phyloP scores from a whole-genome alignment of 2,888 invertebrate genomes.

The Norana najaformis region DNA sequence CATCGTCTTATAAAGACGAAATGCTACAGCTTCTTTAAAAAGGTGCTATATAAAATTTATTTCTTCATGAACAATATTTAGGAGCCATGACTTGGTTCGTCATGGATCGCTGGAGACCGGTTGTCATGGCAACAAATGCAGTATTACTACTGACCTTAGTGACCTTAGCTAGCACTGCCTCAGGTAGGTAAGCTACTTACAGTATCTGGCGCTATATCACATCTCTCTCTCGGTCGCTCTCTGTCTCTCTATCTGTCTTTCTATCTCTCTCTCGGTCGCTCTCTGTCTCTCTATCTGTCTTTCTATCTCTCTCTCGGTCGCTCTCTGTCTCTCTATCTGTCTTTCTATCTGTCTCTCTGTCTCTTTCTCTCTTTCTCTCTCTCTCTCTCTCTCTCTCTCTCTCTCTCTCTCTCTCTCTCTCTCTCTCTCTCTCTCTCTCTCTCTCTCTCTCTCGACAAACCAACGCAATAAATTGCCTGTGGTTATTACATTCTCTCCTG shows the following conservation, averaged over 20 bases:
- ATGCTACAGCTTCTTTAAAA: too few species aligned
- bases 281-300: background rate
- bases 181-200: background rate
- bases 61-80: background rate
- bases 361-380: background rate
- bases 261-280: background rate
- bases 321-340: background rate
- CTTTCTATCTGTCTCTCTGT: too few species aligned
- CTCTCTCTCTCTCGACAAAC: background rate
- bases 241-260: background rate
- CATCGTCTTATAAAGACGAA: too few species aligned
- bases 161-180: background rate
- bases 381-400: background rate
- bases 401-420: background rate
- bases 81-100: background rate
- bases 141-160: background rate
- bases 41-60: background rate
- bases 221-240: background rate
- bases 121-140: background rate
- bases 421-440: background rate
- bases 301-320: background rate
- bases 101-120: slow-evolving; percentile 4
- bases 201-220: too few species aligned
- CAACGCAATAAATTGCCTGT: too few species aligned
- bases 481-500: too few species aligned